These are phyloP conservation scores for Phthorimaea operculella DNA, from an alignment of 1,140 invertebrate genomes.

Conservation along the genomic window DNA sequence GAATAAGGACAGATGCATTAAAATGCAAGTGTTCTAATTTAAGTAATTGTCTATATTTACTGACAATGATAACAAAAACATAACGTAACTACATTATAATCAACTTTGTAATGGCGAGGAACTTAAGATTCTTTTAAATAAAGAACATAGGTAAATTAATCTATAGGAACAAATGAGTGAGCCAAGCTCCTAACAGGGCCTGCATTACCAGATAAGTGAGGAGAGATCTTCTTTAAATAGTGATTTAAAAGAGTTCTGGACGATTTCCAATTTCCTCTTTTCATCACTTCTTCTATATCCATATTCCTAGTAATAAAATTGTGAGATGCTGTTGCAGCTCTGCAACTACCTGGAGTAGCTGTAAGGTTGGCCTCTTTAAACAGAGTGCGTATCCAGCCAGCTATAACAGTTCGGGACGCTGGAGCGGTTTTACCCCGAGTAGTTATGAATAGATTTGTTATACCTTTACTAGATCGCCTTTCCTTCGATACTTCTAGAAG, in stretches of 20 bases:
- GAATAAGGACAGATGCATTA: not conserved
- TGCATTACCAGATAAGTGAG: not conserved
- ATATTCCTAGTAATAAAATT: not conserved
- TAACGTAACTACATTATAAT: not conserved
- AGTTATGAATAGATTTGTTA: not conserved
- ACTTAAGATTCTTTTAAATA: no score
- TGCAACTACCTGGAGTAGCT: not conserved
- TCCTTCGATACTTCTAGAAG: not conserved
- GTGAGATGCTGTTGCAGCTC: not conserved
- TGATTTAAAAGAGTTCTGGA: not conserved
- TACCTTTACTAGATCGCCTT: not conserved
- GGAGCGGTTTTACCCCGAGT: not conserved
- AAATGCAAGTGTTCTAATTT: no score
- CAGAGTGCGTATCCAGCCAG: not conserved
- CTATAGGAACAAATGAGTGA: no score
- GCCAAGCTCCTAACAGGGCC: no score
- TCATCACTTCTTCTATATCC: not conserved
- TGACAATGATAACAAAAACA: not conserved
- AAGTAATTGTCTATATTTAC: not conserved
- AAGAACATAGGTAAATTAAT: no score
- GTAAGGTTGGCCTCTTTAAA: constrained; percentile 2
- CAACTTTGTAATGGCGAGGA: no score
- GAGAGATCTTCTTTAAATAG: not conserved
- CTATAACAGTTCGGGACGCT: not conserved
- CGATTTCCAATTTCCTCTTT: not conserved